phyloP scores from a whole-genome alignment of 1,140 invertebrate genomes.

The Sitophilus oryzae region DNA sequence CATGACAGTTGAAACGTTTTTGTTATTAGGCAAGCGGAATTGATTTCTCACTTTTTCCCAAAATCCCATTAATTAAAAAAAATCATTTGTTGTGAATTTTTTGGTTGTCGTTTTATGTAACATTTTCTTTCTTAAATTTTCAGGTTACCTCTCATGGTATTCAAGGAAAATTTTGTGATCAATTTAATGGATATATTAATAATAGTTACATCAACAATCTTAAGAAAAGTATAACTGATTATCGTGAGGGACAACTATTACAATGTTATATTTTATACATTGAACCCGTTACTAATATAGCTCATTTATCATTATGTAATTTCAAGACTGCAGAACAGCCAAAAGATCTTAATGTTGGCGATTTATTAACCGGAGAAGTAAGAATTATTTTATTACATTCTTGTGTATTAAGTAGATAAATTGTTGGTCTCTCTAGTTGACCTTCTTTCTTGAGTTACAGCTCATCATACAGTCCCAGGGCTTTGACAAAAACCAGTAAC shows the following conservation, averaged over 20 bases:
- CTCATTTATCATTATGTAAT: constrained; percentile 50
- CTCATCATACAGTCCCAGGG: too few relatives aligned
- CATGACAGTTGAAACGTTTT: too few relatives aligned
- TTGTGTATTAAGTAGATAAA: not conserved
- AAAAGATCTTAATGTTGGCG: constrained; percentile 43
- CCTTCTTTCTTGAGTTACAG: too few relatives aligned
- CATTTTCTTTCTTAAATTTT: too few relatives aligned
- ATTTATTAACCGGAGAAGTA: constrained; percentile 48
- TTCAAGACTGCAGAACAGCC: constrained; percentile 41
- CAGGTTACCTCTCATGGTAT: constrained; percentile 52
- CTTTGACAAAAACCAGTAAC: too few relatives aligned
- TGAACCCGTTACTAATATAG: constrained; percentile 61
- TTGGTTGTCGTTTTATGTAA: too few relatives aligned
- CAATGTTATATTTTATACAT: constrained; percentile 58
- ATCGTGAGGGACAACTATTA: constrained; percentile 45
- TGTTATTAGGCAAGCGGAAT: too few relatives aligned
- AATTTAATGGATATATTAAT: constrained; percentile 50
- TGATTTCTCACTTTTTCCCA: too few relatives aligned
- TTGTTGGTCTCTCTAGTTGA: not conserved
- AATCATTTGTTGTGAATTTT: too few relatives aligned
- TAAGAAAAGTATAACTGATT: constrained; percentile 35
- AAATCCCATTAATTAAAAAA: too few relatives aligned
- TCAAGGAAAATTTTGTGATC: constrained; percentile 51
- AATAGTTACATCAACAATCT: constrained; percentile 46
- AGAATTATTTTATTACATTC: not conserved